phyloP scores from a whole-genome alignment of 2,113 vertebrate genomes.

The Macrotis lagotis region DNA sequence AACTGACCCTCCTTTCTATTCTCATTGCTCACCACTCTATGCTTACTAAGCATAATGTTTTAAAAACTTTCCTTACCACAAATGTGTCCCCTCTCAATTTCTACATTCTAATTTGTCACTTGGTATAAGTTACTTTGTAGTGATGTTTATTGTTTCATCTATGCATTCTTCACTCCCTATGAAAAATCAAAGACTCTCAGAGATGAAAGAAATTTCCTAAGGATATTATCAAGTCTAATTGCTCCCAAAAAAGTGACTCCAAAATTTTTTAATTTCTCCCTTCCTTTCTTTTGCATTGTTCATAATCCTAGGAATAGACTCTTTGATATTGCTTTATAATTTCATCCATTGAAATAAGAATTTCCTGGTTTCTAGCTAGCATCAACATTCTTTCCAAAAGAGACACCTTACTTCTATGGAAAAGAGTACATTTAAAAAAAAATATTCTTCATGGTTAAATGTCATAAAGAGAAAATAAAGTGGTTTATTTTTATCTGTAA shows the following conservation, averaged over 20 bases:
- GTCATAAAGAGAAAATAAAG: not conserved
- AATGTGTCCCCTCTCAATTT: not conserved
- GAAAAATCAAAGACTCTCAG: not conserved
- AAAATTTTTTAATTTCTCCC: not conserved
- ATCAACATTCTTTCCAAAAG: too few relatives aligned
- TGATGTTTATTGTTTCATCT: not conserved
- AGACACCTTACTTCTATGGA: not conserved
- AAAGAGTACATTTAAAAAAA: not conserved
- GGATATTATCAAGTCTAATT: not conserved
- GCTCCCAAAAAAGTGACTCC: not conserved
- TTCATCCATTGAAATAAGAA: not conserved
- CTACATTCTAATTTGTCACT: not conserved
- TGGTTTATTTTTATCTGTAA: not conserved
- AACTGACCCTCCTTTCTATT: not conserved
- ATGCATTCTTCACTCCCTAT: not conserved
- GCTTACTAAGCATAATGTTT: not conserved
- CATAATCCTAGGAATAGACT: not conserved
- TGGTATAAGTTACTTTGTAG: not conserved
- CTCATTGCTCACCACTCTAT: not conserved
- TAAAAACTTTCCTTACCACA: not conserved
- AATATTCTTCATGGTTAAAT: not conserved
- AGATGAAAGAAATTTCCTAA: not conserved
- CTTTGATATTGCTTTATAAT: not conserved
- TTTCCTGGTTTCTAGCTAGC: not conserved
- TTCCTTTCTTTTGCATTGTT: not conserved